Evolutionary conservation across 2,797 vertebrate genomes (phyloP).

Genomic region (Selene dorsalis): DNA sequence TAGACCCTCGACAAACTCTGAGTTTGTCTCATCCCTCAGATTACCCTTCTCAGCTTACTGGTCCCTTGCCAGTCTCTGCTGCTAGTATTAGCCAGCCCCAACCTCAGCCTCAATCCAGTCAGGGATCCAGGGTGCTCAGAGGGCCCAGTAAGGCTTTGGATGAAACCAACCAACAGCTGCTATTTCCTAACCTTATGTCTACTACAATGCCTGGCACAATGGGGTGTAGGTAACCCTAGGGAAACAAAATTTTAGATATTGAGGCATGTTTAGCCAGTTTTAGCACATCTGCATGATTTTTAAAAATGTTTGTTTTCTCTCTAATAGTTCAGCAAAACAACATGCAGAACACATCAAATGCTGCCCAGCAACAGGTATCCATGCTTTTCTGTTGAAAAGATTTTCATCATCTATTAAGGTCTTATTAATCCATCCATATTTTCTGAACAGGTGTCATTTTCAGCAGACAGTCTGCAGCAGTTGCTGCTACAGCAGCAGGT

Average conservation of each 20-base stretch:
- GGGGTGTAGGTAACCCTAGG: conserved; percentile 60
- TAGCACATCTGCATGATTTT: neutral
- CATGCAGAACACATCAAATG: conserved; percentile 50
- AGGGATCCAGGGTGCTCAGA: conserved; percentile 14
- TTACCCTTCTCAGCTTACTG: neutral
- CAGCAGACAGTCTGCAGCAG: conserved; percentile 77
- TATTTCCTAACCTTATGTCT: conserved; percentile 12
- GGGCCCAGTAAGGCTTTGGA: conserved; percentile 23
- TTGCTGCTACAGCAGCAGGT: conserved; percentile 82
- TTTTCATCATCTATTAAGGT: neutral
- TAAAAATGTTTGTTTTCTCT: conserved; percentile 17
- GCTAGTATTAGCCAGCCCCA: conserved; percentile 41
- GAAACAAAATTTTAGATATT: conserved; percentile 14
- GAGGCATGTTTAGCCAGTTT: neutral
- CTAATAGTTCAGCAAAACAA: conserved; percentile 63
- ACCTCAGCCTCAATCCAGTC: conserved; percentile 15
- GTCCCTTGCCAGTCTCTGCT: conserved; percentile 20
- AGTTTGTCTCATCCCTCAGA: conserved; percentile 31
- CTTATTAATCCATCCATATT: neutral
- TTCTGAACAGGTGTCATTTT: conserved; percentile 61
- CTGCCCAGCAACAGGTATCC: conserved; percentile 74
- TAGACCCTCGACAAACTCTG: conserved; percentile 17
- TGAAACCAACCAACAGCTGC: conserved; percentile 34
- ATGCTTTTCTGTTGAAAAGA: neutral
- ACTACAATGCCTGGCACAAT: conserved; percentile 30